Conservation (phyloP, 2,797 vertebrate genomes). For the Cottoperca gobio region DNA sequence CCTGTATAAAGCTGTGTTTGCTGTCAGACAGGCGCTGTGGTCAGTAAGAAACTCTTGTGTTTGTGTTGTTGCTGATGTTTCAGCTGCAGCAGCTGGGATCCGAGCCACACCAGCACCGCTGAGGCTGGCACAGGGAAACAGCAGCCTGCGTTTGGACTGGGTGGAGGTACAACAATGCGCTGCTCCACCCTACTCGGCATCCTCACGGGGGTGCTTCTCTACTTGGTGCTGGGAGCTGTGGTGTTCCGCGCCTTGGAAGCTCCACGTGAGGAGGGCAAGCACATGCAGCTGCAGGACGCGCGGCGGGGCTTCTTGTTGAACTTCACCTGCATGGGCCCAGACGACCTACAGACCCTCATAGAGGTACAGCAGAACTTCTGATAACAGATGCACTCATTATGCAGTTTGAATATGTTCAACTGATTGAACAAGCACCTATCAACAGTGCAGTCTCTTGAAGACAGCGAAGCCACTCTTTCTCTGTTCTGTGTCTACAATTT, state of each 20-base stretch:
- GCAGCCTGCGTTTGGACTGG: conserved; percentile 54
- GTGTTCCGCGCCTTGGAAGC: conserved; percentile 90
- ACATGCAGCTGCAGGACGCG: conserved; percentile 69
- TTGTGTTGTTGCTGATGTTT: conserved; percentile 59
- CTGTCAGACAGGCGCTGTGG: conserved; percentile 16
- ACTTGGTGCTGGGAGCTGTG: conserved; percentile 90
- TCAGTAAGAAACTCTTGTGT: conserved; percentile 38
- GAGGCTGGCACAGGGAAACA: conserved; percentile 56
- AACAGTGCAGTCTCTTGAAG: not conserved
- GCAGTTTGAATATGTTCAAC: not conserved
- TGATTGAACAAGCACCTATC: not conserved
- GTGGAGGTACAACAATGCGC: conserved; percentile 84
- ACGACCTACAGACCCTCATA: conserved; percentile 84
- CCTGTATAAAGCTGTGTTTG: not conserved
- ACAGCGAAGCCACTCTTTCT: not conserved
- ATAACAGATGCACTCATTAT: not conserved
- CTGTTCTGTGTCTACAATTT: not conserved
- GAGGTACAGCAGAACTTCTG: conserved; percentile 77
- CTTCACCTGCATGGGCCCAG: conserved; percentile 84
- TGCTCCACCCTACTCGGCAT: conserved; percentile 88
- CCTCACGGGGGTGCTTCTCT: conserved; percentile 87
- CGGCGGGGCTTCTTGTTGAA: conserved; percentile 82
- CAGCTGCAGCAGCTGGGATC: conserved; percentile 74
- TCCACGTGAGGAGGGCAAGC: conserved; percentile 80
- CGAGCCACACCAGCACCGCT: conserved; percentile 34